phyloP scores from a whole-genome alignment of 2,888 invertebrate genomes.

The Odontocolon sp. region DNA sequence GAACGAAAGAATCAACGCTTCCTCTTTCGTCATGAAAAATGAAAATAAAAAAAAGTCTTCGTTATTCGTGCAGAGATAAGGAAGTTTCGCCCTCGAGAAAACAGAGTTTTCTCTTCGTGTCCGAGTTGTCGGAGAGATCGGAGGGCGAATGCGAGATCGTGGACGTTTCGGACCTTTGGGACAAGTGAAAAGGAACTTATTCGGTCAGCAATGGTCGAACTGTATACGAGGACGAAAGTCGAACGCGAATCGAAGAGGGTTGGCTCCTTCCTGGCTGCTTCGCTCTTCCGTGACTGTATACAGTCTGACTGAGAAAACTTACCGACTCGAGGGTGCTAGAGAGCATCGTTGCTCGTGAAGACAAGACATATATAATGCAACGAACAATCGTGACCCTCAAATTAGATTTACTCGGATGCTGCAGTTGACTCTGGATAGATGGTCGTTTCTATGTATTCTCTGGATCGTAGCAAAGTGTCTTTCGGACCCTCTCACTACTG shows the following conservation, averaged over 20 bases:
- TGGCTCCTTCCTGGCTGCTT: background rate
- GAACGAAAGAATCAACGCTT: slow-evolving; percentile 1
- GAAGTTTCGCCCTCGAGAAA: slow-evolving; percentile 42
- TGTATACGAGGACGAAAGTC: slow-evolving; percentile 36
- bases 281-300: slow-evolving; percentile 4
- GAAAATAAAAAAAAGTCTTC: slow-evolving; percentile 43
- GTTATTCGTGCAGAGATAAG: slow-evolving; percentile 48
- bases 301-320: slow-evolving; percentile 32
- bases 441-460: slow-evolving; percentile 55
- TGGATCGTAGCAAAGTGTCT: slow-evolving; percentile 6
- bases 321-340: slow-evolving; percentile 17
- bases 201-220: slow-evolving; percentile 14
- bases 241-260: slow-evolving; percentile 43
- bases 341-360: slow-evolving; percentile 48
- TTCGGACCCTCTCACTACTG: slow-evolving; percentile 35
- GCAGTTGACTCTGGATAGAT: slow-evolving; percentile 66
- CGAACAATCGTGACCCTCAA: slow-evolving; percentile 70
- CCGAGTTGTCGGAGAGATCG: slow-evolving; percentile 30
- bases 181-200: slow-evolving; percentile 29
- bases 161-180: slow-evolving; percentile 44
- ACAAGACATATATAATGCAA: slow-evolving; percentile 73
- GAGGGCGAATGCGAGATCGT: background rate
- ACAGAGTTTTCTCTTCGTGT: slow-evolving; percentile 41
- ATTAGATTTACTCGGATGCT: slow-evolving; percentile 69
- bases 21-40: slow-evolving; percentile 29